A percentile compares a stretch with the other conserved stretches of the same genome.
phyloP scores from a whole-genome alignment of 2,113 vertebrate genomes.

The Cyphomyrus discorhynchus region DNA sequence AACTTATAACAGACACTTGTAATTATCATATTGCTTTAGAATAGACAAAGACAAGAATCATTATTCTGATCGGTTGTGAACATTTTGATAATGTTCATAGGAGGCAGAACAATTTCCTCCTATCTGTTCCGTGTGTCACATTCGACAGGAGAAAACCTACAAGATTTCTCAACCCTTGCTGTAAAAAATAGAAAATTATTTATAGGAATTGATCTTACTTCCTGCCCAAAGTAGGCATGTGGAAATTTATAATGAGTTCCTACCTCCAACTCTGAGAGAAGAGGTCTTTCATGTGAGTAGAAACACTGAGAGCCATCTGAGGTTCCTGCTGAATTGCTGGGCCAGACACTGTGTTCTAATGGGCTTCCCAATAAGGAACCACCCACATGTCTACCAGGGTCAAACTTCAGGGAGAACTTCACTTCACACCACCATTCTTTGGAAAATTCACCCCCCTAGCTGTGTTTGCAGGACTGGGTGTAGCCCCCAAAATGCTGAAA shows the following conservation, averaged over 20 bases:
- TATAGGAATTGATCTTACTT: slow-evolving; percentile 5
- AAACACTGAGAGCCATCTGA: neutral
- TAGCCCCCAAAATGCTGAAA: neutral
- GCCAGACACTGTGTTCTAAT: neutral
- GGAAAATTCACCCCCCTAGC: neutral
- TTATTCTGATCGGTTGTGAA: neutral
- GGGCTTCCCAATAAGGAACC: neutral
- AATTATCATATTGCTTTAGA: neutral
- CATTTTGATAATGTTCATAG: neutral
- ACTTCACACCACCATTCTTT: neutral
- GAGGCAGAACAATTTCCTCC: neutral
- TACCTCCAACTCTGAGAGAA: neutral
- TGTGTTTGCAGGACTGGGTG: slow-evolving; percentile 11
- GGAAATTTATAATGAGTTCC: neutral
- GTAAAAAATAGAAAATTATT: neutral
- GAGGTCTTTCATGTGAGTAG: neutral
- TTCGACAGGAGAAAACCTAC: neutral
- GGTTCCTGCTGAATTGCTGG: neutral
- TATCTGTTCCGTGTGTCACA: neutral
- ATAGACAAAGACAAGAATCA: neutral
- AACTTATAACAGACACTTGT: neutral
- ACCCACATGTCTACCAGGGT: neutral
- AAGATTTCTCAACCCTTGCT: neutral
- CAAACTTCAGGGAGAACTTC: neutral
- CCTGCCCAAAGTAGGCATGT: neutral